Percentiles rank a stretch among this genome's conserved stretches.
Evolutionary conservation across 2,888 invertebrate species (phyloP).

Genomic region (Dendrolimus houi): DNA sequence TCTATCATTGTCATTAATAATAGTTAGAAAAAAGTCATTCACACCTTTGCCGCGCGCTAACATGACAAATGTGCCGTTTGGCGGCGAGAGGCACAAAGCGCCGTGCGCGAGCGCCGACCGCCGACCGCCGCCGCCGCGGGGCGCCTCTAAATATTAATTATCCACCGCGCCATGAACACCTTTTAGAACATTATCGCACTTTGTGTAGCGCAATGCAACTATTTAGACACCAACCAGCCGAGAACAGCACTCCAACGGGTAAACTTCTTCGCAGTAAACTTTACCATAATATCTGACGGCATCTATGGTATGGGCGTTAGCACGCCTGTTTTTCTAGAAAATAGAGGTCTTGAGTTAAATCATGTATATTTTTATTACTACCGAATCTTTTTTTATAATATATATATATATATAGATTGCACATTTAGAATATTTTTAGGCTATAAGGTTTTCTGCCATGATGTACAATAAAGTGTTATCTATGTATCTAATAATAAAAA

Average conservation of each 20-base stretch:
- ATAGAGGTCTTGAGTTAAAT: too few species aligned
- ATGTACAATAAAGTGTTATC: too few species aligned
- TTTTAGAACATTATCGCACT: constrained; percentile 71
- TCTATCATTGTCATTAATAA: constrained; percentile 74
- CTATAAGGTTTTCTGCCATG: too few species aligned
- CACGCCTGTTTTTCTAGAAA: too few species aligned
- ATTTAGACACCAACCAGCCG: constrained; percentile 17
- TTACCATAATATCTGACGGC: neutral
- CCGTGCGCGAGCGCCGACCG: constrained; percentile 34
- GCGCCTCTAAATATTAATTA: constrained; percentile 74
- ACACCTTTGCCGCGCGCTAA: constrained; percentile 72
- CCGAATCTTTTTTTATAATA: too few species aligned
- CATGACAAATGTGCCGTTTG: constrained; percentile 69
- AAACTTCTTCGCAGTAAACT: neutral
- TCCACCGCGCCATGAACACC: constrained; percentile 68
- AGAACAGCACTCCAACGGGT: neutral
- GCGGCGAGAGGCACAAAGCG: constrained; percentile 53
- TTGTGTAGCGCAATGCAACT: constrained; percentile 50
- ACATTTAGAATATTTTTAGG: too few species aligned
- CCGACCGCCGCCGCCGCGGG: constrained; percentile 57
- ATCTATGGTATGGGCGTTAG: too few species aligned
- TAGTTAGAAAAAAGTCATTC: constrained; percentile 71
- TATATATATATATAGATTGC: too few species aligned
- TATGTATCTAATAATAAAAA: too few species aligned
- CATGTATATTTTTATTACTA: too few species aligned